A percentile compares a stretch with the other conserved stretches of the same genome.
These are phyloP conservation scores for Antechinus flavipes DNA, from an alignment of 2,113 vertebrate genomes.

Conservation along the genomic window DNA sequence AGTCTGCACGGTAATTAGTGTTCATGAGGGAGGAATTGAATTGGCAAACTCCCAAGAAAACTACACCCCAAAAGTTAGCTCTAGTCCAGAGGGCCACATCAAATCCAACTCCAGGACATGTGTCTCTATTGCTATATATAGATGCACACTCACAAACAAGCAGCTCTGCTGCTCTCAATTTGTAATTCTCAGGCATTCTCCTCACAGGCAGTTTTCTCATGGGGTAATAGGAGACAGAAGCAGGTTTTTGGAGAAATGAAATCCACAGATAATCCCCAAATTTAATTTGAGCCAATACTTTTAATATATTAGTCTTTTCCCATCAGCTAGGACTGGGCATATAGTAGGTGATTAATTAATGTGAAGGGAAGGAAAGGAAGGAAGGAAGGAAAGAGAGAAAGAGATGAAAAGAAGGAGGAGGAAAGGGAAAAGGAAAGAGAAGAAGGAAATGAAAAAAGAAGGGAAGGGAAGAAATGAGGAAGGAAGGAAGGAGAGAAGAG, in stretches of 20 bases:
- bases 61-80: constrained; percentile 82
- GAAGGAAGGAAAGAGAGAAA: neutral
- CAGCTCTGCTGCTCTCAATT: neutral
- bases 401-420: no score
- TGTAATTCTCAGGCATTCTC: constrained; percentile 1
- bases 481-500: neutral
- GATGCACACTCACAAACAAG: constrained; percentile 53
- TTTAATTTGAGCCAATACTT: neutral
- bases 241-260: neutral
- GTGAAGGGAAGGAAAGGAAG: neutral
- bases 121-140: constrained; percentile 73
- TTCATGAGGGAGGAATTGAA: constrained; percentile 81
- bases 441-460: no score
- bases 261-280: neutral
- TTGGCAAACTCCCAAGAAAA: constrained; percentile 82
- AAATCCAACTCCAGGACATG: constrained; percentile 77
- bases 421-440: no score
- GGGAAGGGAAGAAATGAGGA: no score
- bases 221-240: neutral
- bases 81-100: constrained; percentile 79
- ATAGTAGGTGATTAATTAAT: neutral
- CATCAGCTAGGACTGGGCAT: neutral
- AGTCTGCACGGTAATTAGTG: constrained; percentile 82
- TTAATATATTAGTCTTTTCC: neutral
- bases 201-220: neutral